Evolutionary conservation across 1,140 invertebrate species (phyloP).

Genomic region (Globodera rostochiensis): DNA sequence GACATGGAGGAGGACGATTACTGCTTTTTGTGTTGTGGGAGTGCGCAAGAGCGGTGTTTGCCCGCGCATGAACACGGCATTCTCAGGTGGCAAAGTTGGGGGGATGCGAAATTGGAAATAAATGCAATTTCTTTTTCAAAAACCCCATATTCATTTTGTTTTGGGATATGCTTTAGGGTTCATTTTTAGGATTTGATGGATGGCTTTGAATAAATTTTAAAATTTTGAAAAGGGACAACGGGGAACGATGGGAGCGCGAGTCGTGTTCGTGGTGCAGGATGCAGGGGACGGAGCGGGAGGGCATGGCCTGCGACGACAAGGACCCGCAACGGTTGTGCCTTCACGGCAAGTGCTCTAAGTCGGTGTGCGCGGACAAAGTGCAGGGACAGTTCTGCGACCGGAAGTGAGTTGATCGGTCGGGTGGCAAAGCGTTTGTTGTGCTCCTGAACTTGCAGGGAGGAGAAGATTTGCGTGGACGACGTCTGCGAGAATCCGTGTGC

Average conservation of each 20-base stretch:
- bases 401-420: constrained; percentile 51
- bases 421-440: too few species aligned
- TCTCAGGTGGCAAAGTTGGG: constrained; percentile 47
- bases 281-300: constrained; percentile 63
- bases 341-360: constrained; percentile 65
- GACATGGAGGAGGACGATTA: constrained; percentile 65
- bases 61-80: constrained; percentile 63
- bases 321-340: constrained; percentile 62
- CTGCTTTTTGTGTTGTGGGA: constrained; percentile 65
- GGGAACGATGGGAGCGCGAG: constrained; percentile 64
- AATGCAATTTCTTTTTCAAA: neutral
- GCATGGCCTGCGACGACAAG: constrained; percentile 61
- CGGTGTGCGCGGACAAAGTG: constrained; percentile 62
- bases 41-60: constrained; percentile 51
- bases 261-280: constrained; percentile 58
- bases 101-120: neutral
- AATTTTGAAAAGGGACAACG: constrained; percentile 51
- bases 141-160: neutral
- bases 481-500: constrained; percentile 64
- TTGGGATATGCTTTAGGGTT: neutral
- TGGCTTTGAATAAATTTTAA: neutral
- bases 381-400: constrained; percentile 62
- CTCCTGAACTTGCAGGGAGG: constrained; percentile 50
- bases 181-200: too few species aligned
- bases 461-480: constrained; percentile 65